Percentiles rank a stretch among this genome's conserved stretches.
phyloP scores from a whole-genome alignment of 2,888 invertebrate genomes.

The Caenorhabditis japonica region DNA sequence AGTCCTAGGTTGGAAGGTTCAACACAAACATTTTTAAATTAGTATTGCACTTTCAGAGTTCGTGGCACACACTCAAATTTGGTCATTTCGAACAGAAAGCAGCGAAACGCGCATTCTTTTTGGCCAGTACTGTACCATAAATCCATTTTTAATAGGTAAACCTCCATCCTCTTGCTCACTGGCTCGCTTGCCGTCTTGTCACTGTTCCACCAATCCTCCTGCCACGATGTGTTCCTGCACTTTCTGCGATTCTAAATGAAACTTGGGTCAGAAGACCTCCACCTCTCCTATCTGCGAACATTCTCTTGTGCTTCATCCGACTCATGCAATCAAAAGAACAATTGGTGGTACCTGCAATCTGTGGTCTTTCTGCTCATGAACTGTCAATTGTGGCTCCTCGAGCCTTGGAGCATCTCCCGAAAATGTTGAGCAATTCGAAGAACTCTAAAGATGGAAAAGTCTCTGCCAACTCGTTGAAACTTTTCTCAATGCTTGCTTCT shows the following conservation, averaged over 20 bases:
- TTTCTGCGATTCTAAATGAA: constrained; percentile 65
- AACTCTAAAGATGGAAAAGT: constrained; percentile 19
- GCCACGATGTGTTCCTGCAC: constrained; percentile 69
- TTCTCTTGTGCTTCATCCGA: constrained; percentile 63
- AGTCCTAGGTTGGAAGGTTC: too few relatives aligned
- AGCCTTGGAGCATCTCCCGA: constrained; percentile 61
- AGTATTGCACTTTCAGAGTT: too few relatives aligned
- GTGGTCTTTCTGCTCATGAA: constrained; percentile 43
- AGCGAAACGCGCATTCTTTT: too few relatives aligned
- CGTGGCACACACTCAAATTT: too few relatives aligned
- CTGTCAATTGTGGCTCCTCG: constrained; percentile 61
- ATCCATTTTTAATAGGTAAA: constrained; percentile 50
- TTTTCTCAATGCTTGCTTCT: constrained; percentile 49
- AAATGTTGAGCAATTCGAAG: constrained; percentile 33
- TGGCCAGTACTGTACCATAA: too few relatives aligned
- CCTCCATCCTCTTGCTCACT: constrained; percentile 69
- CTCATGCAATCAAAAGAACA: constrained; percentile 66
- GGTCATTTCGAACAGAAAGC: too few relatives aligned
- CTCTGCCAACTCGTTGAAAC: constrained; percentile 38
- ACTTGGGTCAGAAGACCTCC: constrained; percentile 60
- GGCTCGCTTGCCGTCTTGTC: constrained; percentile 68
- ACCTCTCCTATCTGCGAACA: constrained; percentile 65
- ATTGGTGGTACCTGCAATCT: constrained; percentile 45
- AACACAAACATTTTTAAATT: too few relatives aligned
- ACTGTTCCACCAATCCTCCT: constrained; percentile 62